Conservation (phyloP, 2,113 vertebrate species). For the Brachypodius melanocephalos region DNA sequence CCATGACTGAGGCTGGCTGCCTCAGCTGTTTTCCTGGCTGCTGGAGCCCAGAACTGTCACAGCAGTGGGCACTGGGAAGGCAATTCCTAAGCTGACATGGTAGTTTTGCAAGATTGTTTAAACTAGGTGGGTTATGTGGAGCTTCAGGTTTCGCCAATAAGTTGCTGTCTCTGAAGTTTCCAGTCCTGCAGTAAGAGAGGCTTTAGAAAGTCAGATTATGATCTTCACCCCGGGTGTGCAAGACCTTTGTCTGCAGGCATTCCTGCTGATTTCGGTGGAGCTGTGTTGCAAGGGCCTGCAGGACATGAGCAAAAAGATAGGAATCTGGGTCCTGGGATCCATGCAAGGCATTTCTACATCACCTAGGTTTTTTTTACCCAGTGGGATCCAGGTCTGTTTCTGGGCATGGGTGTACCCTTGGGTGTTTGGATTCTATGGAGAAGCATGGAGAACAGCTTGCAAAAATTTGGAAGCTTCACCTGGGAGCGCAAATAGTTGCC, state of each 20-base stretch:
- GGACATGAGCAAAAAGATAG: neutral
- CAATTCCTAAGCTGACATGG: neutral
- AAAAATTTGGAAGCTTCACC: neutral
- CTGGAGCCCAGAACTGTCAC: accelerated
- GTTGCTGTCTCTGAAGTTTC: neutral
- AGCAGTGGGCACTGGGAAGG: neutral
- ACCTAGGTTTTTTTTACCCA: accelerated
- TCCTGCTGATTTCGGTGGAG: neutral
- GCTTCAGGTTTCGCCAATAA: neutral
- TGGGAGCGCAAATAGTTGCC: neutral
- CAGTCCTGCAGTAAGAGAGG: neutral
- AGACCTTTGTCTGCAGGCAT: neutral
- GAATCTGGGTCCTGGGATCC: neutral
- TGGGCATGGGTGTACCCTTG: neutral
- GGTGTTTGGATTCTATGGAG: neutral
- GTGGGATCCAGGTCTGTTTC: neutral
- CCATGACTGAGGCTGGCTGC: accelerated
- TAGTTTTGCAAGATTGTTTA: neutral
- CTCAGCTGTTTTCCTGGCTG: neutral
- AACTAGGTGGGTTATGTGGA: neutral
- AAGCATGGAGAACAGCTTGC: neutral
- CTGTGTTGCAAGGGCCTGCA: neutral
- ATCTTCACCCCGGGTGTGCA: neutral
- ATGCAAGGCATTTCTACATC: neutral
- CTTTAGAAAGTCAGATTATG: neutral